Evolutionary conservation across 2,888 invertebrate species (phyloP).

Genomic region (Lepidocyrtinus sp.): DNA sequence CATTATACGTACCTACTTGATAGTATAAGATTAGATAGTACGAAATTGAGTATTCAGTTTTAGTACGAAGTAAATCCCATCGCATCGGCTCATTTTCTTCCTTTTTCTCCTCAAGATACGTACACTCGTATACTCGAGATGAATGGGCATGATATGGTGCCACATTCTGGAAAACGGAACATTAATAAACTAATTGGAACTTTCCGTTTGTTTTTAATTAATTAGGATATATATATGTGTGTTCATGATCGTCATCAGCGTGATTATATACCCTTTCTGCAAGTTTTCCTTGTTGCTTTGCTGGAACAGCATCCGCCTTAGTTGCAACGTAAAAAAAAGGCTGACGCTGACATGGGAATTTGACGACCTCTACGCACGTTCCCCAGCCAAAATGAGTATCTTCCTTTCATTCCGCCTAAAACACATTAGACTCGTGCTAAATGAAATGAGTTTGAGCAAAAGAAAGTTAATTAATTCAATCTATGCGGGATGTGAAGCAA

Average conservation of each 20-base stretch:
- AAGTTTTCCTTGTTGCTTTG: not conserved
- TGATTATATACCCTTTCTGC: not conserved
- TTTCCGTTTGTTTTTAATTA: conserved; percentile 54
- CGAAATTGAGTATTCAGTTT: conserved; percentile 7
- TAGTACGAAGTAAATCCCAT: conserved; percentile 11
- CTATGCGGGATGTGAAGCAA: not conserved
- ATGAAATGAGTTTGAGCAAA: conserved; percentile 2
- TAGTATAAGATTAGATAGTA: not conserved
- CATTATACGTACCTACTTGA: not conserved
- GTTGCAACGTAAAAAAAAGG: not conserved
- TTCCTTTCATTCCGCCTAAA: not conserved
- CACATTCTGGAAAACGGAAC: conserved; percentile 19
- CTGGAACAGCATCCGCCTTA: not conserved
- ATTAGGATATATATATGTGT: conserved; percentile 34
- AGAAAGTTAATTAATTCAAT: conserved; percentile 15
- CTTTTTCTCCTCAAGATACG: not conserved
- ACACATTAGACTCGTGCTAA: not conserved
- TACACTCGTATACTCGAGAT: not conserved
- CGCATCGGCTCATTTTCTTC: conserved; percentile 12
- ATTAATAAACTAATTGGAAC: conserved; percentile 55
- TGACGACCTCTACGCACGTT: conserved; percentile 7
- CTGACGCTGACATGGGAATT: not conserved
- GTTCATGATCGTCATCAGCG: conserved; percentile 15
- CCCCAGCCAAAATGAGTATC: conserved; percentile 12
- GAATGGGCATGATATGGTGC: conserved; percentile 10